A percentile compares a stretch with the other conserved stretches of the same genome.
These are phyloP conservation scores for Hucho hucho DNA, from an alignment of 2,113 vertebrate species.

Conservation along the genomic window DNA sequence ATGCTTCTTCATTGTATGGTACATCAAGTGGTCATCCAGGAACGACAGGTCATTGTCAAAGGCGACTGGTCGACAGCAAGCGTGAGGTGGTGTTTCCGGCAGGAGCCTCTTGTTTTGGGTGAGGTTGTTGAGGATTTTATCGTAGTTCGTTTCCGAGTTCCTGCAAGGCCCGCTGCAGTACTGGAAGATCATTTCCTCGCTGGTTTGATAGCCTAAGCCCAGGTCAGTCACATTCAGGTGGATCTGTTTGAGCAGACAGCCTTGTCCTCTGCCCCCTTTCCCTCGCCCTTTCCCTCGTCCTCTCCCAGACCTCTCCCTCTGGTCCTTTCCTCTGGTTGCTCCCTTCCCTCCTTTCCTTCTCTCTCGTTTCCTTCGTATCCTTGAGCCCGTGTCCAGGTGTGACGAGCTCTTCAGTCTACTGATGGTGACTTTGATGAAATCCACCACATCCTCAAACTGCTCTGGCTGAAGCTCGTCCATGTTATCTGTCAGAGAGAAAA, in stretches of 20 bases:
- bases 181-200: conserved; percentile 90
- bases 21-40: conserved; percentile 88
- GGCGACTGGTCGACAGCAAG: conserved; percentile 88
- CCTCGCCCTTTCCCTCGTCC: conserved; percentile 61
- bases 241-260: conserved; percentile 86
- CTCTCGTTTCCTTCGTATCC: conserved; percentile 65
- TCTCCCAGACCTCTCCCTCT: conserved; percentile 70
- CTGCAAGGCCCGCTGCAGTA: conserved; percentile 93
- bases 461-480: conserved; percentile 31
- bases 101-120: conserved; percentile 80
- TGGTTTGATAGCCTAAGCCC: conserved; percentile 89
- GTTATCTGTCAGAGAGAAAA: conserved; percentile 37
- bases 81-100: conserved; percentile 78
- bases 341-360: conserved; percentile 62
- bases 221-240: conserved; percentile 93
- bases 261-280: conserved; percentile 69
- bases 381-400: conserved; percentile 63
- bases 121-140: conserved; percentile 90
- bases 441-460: conserved; percentile 82
- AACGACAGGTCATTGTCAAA: conserved; percentile 93
- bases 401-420: conserved; percentile 82
- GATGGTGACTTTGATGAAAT: conserved; percentile 88
- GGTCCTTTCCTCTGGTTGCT: conserved; percentile 57
- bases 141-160: conserved; percentile 88
- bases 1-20: conserved; percentile 92